Conservation (phyloP, 2,888 invertebrate genomes). For the Sinelater perroti region DNA sequence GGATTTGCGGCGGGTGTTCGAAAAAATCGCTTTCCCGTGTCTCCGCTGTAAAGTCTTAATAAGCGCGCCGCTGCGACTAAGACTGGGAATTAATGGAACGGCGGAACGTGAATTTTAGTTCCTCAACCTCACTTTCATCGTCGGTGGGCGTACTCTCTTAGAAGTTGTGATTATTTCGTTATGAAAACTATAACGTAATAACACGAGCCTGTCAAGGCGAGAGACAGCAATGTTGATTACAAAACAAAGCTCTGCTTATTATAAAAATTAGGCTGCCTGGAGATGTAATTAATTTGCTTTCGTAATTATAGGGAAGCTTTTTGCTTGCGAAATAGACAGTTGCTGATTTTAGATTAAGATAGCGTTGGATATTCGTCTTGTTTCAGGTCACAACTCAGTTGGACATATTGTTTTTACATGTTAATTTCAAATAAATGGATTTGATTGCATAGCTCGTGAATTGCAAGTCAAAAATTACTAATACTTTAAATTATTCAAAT, state of each 20-base stretch:
- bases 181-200: constrained; percentile 42
- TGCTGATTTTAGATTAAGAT: not conserved
- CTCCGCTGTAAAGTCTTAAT: constrained; percentile 8
- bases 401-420: too few relatives aligned
- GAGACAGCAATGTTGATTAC: constrained; percentile 23
- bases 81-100: not conserved
- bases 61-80: not conserved
- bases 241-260: constrained; percentile 12
- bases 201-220: constrained; percentile 40
- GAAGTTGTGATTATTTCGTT: constrained; percentile 42
- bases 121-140: constrained; percentile 39
- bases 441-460: too few relatives aligned
- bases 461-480: too few relatives aligned
- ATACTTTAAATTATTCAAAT: too few relatives aligned
- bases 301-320: not conserved
- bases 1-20: constrained; percentile 33
- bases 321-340: not conserved
- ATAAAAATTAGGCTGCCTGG: constrained; percentile 4
- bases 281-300: constrained; percentile 14
- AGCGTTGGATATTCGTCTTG: too few relatives aligned
- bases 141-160: constrained; percentile 36
- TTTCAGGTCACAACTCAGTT: too few relatives aligned
- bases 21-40: constrained; percentile 14
- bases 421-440: too few relatives aligned
- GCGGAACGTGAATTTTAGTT: constrained; percentile 30